Conservation (phyloP, 2,888 invertebrate genomes). For the Heliconius ismenius region DNA sequence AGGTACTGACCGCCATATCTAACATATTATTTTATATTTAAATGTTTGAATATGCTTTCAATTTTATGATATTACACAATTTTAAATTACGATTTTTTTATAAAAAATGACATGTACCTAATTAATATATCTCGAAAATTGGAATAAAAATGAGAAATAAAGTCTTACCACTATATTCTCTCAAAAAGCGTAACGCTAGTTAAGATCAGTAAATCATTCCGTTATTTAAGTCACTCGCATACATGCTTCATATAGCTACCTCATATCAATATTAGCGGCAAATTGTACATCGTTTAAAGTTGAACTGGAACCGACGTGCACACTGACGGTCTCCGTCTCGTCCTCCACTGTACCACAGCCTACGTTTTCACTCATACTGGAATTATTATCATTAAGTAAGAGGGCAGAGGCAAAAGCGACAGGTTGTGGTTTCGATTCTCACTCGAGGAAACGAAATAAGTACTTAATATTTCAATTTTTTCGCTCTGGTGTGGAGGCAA, state of each 20-base stretch:
- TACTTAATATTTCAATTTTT: no score
- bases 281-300: slow-evolving; percentile 62
- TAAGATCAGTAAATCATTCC: not conserved
- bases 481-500: no score
- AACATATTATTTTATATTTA: not conserved
- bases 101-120: no score
- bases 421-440: no score
- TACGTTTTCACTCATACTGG: slow-evolving; percentile 62
- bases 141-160: no score
- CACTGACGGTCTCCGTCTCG: slow-evolving; percentile 46
- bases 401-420: no score
- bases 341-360: slow-evolving; percentile 60
- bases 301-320: slow-evolving; percentile 47
- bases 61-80: no score
- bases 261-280: slow-evolving; percentile 68
- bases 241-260: slow-evolving; percentile 49
- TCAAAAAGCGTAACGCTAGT: not conserved
- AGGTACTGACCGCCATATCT: slow-evolving; percentile 77
- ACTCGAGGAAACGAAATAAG: no score
- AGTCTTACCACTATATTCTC: no score
- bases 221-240: not conserved
- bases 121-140: no score
- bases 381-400: slow-evolving; percentile 14
- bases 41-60: no score
- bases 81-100: no score